phyloP scores from a whole-genome alignment of 2,797 vertebrate genomes.

The Enteromius paludinosus region DNA sequence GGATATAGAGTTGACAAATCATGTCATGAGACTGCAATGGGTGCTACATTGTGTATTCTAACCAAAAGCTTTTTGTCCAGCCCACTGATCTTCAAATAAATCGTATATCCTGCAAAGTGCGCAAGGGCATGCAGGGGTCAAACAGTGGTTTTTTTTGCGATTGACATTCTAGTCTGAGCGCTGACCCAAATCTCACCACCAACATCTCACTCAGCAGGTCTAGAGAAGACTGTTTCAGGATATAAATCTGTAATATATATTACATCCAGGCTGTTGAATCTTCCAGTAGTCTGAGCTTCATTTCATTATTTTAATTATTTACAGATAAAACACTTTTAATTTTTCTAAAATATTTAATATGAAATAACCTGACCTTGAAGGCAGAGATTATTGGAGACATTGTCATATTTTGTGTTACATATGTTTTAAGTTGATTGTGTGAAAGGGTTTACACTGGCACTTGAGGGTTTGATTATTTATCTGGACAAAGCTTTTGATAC shows the following conservation, averaged over 20 bases:
- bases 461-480: slow-evolving; percentile 34
- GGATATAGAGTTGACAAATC: not conserved
- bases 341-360: not conserved
- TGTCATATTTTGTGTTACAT: slow-evolving; percentile 20
- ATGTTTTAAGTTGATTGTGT: slow-evolving; percentile 40
- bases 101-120: slow-evolving; percentile 27
- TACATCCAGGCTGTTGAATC: slow-evolving; percentile 3
- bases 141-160: slow-evolving; percentile 50
- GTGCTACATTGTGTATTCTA: slow-evolving; percentile 29
- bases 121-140: slow-evolving; percentile 50
- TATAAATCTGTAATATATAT: not conserved
- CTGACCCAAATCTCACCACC: slow-evolving; percentile 59
- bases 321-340: slow-evolving; percentile 1
- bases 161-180: slow-evolving; percentile 57
- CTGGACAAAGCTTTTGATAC: slow-evolving; percentile 21
- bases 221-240: slow-evolving; percentile 19
- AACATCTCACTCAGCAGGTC: slow-evolving; percentile 51
- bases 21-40: slow-evolving; percentile 9
- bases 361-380: slow-evolving; percentile 13
- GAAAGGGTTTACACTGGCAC: slow-evolving; percentile 32
- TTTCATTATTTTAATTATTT: slow-evolving; percentile 6
- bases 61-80: slow-evolving; percentile 43
- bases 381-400: slow-evolving; percentile 31
- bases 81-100: slow-evolving; percentile 38
- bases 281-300: not conserved